A percentile compares a stretch with the other conserved stretches of the same genome.
Conservation (phyloP, 2,113 vertebrate genomes). For the Lagenorhynchus albirostris region DNA sequence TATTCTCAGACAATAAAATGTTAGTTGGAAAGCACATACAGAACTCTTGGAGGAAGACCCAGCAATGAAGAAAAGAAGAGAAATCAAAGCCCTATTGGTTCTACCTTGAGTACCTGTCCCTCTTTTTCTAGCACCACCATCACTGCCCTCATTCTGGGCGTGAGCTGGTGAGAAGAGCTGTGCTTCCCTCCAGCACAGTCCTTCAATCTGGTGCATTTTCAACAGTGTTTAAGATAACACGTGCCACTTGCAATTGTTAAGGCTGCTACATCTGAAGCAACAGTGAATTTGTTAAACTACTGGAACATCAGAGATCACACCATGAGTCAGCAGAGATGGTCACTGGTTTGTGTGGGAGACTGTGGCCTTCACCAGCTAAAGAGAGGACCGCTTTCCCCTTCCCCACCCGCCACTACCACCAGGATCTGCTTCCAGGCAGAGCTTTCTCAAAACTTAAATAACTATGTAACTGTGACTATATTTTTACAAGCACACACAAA, state of each 20-base stretch:
- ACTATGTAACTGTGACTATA: no score
- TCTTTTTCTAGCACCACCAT: background rate
- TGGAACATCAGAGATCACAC: background rate
- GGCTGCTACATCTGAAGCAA: background rate
- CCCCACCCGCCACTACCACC: accelerated
- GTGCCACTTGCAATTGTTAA: background rate
- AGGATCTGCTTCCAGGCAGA: background rate
- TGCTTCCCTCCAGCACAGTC: background rate
- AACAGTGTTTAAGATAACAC: background rate
- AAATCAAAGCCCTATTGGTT: background rate
- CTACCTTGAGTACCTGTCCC: background rate
- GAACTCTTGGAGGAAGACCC: background rate
- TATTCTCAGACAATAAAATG: background rate
- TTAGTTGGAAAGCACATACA: background rate
- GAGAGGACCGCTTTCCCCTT: background rate
- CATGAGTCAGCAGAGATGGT: background rate
- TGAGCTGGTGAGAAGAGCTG: background rate
- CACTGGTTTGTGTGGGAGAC: background rate
- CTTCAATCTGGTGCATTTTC: background rate
- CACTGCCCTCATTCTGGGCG: no score
- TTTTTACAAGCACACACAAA: background rate
- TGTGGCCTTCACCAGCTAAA: background rate
- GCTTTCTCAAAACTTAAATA: background rate
- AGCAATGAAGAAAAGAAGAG: background rate
- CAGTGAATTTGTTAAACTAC: background rate